Evolutionary conservation across 2,888 invertebrate species (phyloP).

Genomic region (Phania funesta): DNA sequence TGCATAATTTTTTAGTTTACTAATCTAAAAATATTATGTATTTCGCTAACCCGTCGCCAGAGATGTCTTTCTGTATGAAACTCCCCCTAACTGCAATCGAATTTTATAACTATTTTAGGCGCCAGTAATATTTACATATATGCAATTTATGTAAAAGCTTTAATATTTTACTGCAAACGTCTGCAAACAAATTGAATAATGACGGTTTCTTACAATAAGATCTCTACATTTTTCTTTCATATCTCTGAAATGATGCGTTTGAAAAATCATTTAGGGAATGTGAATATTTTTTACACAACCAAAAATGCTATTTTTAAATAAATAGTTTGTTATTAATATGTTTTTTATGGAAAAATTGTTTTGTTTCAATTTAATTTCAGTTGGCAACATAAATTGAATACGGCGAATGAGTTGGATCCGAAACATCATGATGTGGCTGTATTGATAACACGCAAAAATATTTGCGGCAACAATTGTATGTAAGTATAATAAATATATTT

Average conservation of each 20-base stretch:
- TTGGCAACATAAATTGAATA: constrained; percentile 90
- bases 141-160: background rate
- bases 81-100: background rate
- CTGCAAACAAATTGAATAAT: background rate
- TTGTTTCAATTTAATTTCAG: constrained; percentile 74
- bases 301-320: constrained; percentile 24
- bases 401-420: constrained; percentile 88
- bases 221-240: constrained; percentile 39
- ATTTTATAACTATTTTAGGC: constrained; percentile 37
- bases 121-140: constrained; percentile 38
- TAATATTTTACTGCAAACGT: constrained; percentile 13
- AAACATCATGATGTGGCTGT: constrained; percentile 95
- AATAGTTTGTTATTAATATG: constrained; percentile 5
- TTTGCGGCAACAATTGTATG: constrained; percentile 83
- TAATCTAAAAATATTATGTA: too few relatives aligned
- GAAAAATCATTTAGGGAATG: constrained; percentile 21
- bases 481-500: constrained; percentile 69
- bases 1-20: too few relatives aligned
- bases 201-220: background rate
- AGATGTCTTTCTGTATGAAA: too few relatives aligned
- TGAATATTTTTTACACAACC: background rate
- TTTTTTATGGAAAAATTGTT: too few relatives aligned
- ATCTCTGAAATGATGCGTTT: constrained; percentile 57
- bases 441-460: constrained; percentile 89
- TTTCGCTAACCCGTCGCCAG: too few relatives aligned